Base-by-base conservation (phyloP, 2,888 invertebrate genomes). In the Dimorphilus gyrociliatus region DNA sequence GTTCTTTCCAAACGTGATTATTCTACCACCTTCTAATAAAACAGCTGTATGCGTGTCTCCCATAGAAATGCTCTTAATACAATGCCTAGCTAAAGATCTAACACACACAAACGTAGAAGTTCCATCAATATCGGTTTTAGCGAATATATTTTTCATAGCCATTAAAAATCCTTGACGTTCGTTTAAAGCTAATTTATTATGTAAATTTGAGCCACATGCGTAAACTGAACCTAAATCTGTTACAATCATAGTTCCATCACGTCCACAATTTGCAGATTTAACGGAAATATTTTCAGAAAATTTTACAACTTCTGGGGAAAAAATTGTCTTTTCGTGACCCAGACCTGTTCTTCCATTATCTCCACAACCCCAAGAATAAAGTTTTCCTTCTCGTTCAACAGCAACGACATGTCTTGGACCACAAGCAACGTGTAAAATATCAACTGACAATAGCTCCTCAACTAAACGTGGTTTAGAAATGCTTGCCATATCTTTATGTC, bases 341-440 rank as follows among this genome's bases (percentile, higher is more conserved):
- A 67, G 61, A 0, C 76, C 76, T 2, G 76, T 62, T 32, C 74
- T 69, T 1, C 75, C 75, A 40, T 66, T 59, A 18, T 44, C 46
- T 6, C 74, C 73, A 23, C 66, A 61, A 2, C 72, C 78, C 77
- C 78, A 78, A 8, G 72, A 65, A 46, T 69, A 76, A 12, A 76
- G 65, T 27, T 68, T 65, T 1, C 74, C 73, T 38, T 72, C 70
- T 14, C 65, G 63, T 16, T 71, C 69, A 13, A 76, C 60, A 0
- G 72, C 75, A 3, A 72, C 64, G 1, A 73, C 72, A 55, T 78
- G 78, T 38, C 69, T 65, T 13, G 65, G 53, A 1, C 76, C 76
- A 42, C 74, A 72, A 17, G 68, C 64, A 17, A 77, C 60, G 35
- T 70, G 65, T 10, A 64, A 60, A 5, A 77, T 71, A 47, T 72